Evolutionary conservation across 2,113 vertebrate genomes (phyloP).

Genomic region (Ochotona curzoniae): DNA sequence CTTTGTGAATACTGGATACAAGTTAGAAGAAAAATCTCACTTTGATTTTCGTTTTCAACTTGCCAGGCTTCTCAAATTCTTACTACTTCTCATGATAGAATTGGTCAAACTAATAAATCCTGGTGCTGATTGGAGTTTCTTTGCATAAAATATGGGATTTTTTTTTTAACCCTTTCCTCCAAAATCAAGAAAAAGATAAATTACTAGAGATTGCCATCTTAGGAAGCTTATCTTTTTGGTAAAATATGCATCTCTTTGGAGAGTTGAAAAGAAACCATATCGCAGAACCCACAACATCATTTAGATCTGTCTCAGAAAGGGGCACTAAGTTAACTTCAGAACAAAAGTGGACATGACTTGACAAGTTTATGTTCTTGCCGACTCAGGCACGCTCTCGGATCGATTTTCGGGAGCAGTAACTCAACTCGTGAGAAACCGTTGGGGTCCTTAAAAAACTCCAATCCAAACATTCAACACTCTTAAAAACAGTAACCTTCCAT

Average conservation of each 20-base stretch:
- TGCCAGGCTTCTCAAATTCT: constrained; percentile 17
- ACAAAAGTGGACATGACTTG: constrained; percentile 46
- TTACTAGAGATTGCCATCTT: constrained; percentile 36
- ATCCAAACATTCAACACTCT: constrained; percentile 62
- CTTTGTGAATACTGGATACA: neutral
- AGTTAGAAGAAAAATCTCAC: constrained; percentile 43
- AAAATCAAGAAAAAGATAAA: constrained; percentile 20
- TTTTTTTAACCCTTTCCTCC: neutral
- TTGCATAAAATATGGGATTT: constrained; percentile 48
- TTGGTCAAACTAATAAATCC: constrained; percentile 31
- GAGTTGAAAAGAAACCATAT: constrained; percentile 53
- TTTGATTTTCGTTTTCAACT: constrained; percentile 44
- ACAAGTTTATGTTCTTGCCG: constrained; percentile 63
- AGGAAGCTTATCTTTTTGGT: constrained; percentile 49
- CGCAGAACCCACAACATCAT: neutral
- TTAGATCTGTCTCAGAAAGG: constrained; percentile 34
- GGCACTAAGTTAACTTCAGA: constrained; percentile 23
- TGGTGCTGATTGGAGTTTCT: constrained; percentile 55
- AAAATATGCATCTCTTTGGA: constrained; percentile 17
- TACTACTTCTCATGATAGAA: constrained; percentile 26
- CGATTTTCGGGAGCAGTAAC: constrained; percentile 59
- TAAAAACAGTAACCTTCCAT: constrained; percentile 71
- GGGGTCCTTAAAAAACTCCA: constrained; percentile 39
- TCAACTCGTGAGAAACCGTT: constrained; percentile 54
- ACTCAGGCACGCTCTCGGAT: neutral